phyloP scores from a whole-genome alignment of 37 sponge, comb jelly and placozoan genomes.

The Hormiphora californensis region DNA sequence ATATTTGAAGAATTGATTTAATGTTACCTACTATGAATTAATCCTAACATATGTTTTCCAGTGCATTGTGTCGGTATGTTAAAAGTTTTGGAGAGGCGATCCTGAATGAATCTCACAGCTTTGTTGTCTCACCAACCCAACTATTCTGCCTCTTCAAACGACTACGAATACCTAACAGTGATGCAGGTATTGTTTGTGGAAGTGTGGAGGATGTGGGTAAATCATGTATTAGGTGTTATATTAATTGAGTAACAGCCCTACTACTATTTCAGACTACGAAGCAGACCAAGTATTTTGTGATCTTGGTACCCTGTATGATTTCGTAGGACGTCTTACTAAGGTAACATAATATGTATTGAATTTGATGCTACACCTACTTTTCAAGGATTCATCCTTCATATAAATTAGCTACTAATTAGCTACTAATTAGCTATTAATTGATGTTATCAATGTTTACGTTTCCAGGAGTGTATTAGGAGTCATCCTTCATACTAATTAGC shows the following conservation, averaged over 20 bases:
- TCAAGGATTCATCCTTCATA: too few relatives aligned
- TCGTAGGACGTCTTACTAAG: neutral
- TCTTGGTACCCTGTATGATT: conserved; percentile 46
- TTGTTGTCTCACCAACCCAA: conserved; percentile 24
- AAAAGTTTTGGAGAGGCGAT: conserved; percentile 41
- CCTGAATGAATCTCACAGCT: conserved; percentile 5
- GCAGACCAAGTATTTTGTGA: conserved; percentile 49
- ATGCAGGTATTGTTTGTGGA: neutral
- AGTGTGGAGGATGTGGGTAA: neutral
- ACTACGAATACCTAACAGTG: conserved; percentile 18
- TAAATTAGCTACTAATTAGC: too few relatives aligned
- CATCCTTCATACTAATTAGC: too few relatives aligned
- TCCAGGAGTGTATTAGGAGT: too few relatives aligned
- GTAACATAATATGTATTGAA: too few relatives aligned
- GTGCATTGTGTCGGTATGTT: conserved; percentile 26
- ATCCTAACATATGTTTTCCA: too few relatives aligned
- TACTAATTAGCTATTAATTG: too few relatives aligned
- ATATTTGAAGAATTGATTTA: too few relatives aligned
- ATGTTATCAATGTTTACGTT: too few relatives aligned
- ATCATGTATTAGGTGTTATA: neutral
- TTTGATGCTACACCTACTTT: too few relatives aligned
- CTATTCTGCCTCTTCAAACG: conserved; percentile 37
- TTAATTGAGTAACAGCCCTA: neutral
- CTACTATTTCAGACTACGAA: conserved; percentile 30
- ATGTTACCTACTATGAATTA: too few relatives aligned